These are phyloP conservation scores for Pangasius mekongensis DNA, from an alignment of 2,797 vertebrate species.

Conservation along the genomic window DNA sequence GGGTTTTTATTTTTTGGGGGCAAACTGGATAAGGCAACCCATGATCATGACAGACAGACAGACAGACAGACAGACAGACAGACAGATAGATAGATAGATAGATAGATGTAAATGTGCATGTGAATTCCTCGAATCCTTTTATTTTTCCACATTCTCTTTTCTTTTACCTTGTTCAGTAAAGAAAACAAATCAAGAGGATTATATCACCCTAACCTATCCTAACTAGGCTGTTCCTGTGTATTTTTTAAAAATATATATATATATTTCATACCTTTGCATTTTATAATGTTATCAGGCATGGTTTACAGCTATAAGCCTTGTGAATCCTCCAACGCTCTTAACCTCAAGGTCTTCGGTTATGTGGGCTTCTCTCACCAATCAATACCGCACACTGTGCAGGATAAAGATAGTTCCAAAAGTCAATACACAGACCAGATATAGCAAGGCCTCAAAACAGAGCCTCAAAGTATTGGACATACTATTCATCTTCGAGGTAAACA, in stretches of 20 bases:
- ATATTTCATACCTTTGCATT: neutral
- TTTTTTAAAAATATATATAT: neutral
- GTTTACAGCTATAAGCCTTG: slow-evolving; percentile 22
- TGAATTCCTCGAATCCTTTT: neutral
- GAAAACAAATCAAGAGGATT: neutral
- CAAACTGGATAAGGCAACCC: neutral
- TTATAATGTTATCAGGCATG: slow-evolving; percentile 14
- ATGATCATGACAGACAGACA: neutral
- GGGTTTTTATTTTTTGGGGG: neutral
- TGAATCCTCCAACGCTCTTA: slow-evolving; percentile 28
- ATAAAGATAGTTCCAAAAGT: slow-evolving; percentile 55
- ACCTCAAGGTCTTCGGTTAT: slow-evolving; percentile 35
- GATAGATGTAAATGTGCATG: neutral
- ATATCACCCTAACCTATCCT: neutral
- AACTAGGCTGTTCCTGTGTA: neutral
- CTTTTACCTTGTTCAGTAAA: neutral
- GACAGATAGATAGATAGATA: neutral
- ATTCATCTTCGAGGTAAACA: neutral
- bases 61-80: neutral
- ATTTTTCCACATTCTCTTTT: neutral
- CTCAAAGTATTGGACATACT: neutral
- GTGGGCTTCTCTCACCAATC: slow-evolving; percentile 46
- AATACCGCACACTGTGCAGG: slow-evolving; percentile 46
- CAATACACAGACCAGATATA: slow-evolving; percentile 44
- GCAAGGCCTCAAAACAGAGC: slow-evolving; percentile 13